Evolutionary conservation across 2,113 vertebrate genomes (phyloP).

Genomic region (Brachirus orientalis): DNA sequence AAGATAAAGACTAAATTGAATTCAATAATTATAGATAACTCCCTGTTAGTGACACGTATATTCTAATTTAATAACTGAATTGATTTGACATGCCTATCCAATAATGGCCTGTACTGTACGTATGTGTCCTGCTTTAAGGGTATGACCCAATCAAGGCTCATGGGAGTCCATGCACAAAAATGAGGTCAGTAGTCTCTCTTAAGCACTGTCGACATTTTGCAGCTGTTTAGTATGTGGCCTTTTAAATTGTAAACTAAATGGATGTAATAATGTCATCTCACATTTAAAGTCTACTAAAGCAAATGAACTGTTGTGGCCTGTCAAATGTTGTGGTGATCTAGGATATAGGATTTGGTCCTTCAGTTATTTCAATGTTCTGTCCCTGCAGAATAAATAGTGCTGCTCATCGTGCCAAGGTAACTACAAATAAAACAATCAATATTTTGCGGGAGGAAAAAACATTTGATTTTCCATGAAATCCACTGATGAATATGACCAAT

Average conservation of each 20-base stretch:
- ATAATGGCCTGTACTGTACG: conserved; percentile 9
- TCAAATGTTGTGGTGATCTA: conserved; percentile 14
- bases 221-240: conserved; percentile 55
- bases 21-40: not conserved
- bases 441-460: not conserved
- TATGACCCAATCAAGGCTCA: conserved; percentile 44
- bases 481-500: not conserved
- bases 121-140: conserved; percentile 36
- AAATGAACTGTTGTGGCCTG: not conserved
- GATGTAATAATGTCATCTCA: conserved; percentile 37
- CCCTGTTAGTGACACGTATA: not conserved
- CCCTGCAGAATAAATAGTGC: not conserved
- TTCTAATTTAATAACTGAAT: conserved; percentile 11
- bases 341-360: not conserved
- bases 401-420: not conserved
- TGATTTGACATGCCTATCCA: conserved; percentile 19
- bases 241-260: conserved; percentile 37
- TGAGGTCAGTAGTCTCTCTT: conserved; percentile 18
- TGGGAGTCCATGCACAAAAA: conserved; percentile 28
- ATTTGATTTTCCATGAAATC: too few species aligned
- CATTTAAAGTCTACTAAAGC: conserved; percentile 29
- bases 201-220: conserved; percentile 40
- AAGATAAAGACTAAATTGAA: too few species aligned
- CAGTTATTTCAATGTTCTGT: not conserved
- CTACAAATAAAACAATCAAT: not conserved